Conservation (phyloP, 1,140 invertebrate genomes). For the Bombus confusus region DNA sequence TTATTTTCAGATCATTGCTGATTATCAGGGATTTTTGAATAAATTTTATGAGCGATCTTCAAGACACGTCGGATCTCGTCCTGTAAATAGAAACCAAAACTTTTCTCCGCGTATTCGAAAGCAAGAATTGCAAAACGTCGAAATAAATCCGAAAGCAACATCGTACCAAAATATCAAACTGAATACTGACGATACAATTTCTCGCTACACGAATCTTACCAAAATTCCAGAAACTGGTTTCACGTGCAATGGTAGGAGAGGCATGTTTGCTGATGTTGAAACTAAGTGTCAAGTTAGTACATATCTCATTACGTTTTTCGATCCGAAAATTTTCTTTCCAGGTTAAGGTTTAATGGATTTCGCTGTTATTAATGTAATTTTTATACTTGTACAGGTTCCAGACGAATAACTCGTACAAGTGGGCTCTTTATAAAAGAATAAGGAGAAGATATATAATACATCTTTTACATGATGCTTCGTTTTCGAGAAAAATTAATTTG, state of each 20-base stretch:
- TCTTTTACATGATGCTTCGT: too few relatives aligned
- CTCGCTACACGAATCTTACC: slow-evolving; percentile 74
- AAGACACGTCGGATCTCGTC: slow-evolving; percentile 56
- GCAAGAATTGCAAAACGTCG: slow-evolving; percentile 3
- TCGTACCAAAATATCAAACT: slow-evolving; percentile 30
- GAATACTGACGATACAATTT: slow-evolving; percentile 23
- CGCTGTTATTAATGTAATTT: neutral
- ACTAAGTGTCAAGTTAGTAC: slow-evolving; percentile 89
- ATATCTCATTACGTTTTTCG: neutral
- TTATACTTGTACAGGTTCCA: neutral
- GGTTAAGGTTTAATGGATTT: neutral
- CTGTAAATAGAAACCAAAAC: slow-evolving; percentile 24
- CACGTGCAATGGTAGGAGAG: slow-evolving; percentile 87
- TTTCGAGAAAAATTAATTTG: too few relatives aligned
- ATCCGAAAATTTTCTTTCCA: neutral
- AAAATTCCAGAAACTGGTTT: slow-evolving; percentile 87
- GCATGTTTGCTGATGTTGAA: slow-evolving; percentile 91
- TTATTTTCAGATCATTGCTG: slow-evolving; percentile 62
- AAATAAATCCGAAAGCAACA: neutral
- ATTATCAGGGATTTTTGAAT: slow-evolving; percentile 71
- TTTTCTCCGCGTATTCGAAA: neutral
- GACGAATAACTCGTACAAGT: too few relatives aligned
- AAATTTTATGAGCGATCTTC: slow-evolving; percentile 65
- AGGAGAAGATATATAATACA: too few relatives aligned
- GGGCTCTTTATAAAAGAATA: too few relatives aligned